phyloP scores from a whole-genome alignment of 2,113 vertebrate species.

The Micromys minutus region DNA sequence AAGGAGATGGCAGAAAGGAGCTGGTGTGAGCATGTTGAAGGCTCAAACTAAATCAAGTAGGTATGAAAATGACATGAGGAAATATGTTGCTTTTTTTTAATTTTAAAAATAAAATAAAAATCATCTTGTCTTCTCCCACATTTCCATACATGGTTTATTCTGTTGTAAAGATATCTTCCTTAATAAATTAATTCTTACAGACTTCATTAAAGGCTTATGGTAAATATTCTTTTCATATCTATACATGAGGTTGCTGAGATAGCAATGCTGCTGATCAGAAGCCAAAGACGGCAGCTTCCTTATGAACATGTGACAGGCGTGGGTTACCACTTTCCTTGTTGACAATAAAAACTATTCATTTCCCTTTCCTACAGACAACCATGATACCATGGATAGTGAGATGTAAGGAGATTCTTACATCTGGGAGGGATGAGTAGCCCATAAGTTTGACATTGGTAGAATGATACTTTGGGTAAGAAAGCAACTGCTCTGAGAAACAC shows the following conservation, averaged over 20 bases:
- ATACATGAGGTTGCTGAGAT: background rate
- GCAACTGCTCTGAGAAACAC: background rate
- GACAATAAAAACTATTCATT: background rate
- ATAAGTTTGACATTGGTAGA: background rate
- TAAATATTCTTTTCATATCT: conserved; percentile 16
- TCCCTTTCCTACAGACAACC: background rate
- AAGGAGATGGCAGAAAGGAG: background rate
- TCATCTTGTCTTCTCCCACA: background rate
- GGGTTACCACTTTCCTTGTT: background rate
- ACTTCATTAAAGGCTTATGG: background rate
- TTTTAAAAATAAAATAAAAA: background rate
- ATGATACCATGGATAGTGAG: background rate
- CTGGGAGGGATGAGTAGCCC: background rate
- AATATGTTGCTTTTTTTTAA: background rate
- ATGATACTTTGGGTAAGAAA: background rate
- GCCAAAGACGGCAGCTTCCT: background rate
- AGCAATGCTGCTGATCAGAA: background rate
- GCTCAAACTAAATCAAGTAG: background rate
- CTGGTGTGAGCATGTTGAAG: background rate
- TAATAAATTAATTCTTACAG: background rate
- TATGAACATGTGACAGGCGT: background rate
- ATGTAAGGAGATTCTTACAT: background rate
- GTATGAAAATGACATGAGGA: background rate
- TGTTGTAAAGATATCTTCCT: background rate
- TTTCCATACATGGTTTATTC: background rate